phyloP scores from a whole-genome alignment of 2,888 invertebrate genomes.

The Drosophila picticornis region DNA sequence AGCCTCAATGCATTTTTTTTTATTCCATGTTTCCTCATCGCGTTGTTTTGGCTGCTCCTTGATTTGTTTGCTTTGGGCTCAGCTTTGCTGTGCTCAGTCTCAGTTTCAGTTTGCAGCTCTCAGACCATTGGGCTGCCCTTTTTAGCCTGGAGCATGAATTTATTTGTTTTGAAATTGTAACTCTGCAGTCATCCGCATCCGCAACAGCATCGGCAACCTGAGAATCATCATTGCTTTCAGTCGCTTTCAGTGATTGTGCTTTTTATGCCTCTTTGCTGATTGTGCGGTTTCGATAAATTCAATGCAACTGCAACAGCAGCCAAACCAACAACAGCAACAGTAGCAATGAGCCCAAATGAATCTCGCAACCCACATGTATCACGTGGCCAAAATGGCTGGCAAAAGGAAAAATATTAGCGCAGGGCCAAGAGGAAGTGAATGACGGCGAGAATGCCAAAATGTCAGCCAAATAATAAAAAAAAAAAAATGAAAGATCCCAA shows the following conservation, averaged over 20 bases:
- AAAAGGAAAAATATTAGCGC: conserved; percentile 78
- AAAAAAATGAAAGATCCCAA: conserved; percentile 11
- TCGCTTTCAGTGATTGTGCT: conserved; percentile 64
- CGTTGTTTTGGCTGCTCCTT: conserved; percentile 65
- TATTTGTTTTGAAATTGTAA: conserved; percentile 80
- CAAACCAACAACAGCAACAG: conserved; percentile 53
- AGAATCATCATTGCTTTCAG: conserved; percentile 51
- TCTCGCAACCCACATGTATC: conserved; percentile 50
- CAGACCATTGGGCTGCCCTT: conserved; percentile 71
- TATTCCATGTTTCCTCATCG: conserved; percentile 43
- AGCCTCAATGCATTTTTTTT: conserved; percentile 63
- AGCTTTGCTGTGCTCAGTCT: conserved; percentile 25
- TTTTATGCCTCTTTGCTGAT: conserved; percentile 62
- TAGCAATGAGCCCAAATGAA: conserved; percentile 26
- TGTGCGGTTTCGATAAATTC: conserved; percentile 78
- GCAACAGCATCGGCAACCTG: conserved; percentile 36
- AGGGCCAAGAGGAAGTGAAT: conserved; percentile 44
- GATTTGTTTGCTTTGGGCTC: conserved; percentile 73
- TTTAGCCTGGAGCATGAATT: conserved; percentile 78
- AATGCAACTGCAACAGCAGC: conserved; percentile 53
- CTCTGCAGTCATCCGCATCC: conserved; percentile 65
- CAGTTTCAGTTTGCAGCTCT: conserved; percentile 38
- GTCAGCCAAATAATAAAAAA: conserved; percentile 45
- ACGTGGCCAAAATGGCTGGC: conserved; percentile 48
- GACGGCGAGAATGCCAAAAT: conserved; percentile 63